Evolutionary conservation across 2,888 invertebrate species (phyloP), one percentile per base, ranked within the genome.

Genomic region (Plusia festucae): DNA sequence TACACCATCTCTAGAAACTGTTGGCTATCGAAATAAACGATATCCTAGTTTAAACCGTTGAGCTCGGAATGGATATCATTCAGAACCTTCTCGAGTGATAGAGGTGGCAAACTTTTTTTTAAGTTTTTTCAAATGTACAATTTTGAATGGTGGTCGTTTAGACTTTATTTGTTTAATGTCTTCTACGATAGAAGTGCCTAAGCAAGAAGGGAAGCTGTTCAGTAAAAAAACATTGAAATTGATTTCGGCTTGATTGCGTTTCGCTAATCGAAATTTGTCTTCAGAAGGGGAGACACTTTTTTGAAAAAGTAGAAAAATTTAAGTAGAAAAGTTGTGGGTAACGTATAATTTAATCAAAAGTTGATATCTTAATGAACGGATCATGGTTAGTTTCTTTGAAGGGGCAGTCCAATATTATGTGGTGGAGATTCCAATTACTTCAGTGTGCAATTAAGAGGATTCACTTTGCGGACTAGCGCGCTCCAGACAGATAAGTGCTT

Each of bases 361-460:
- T 86, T 83, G 61, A 82, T 83, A 85, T 83, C 81, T 83, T 85
- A 86, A 88, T 85, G 82, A 87, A 85, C 74, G 76, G 83, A 82
- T 82, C 74, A 78, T 70, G 74, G 75, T 72, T 81, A 81, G 81
- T 82, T 86, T 81, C 83, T 84, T 84, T 76, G 76, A 81, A 73
- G 69, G 66, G 68, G 70, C 74, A 68, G 65, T 73, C 76, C 82
- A 69, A 82, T 84, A 82, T 84, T 84, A 87, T 84, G 85, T 85
- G 84, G 82, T 68, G 82, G 82, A 83, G 84, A 82, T 84, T 88
- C 82, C 87, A 88, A 89, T 90, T 88, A 89, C 87, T 89, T 83
- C 76, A 71, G 80, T 75, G 82, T 83, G 84, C 86, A 90, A 90
- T 90, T 89, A 89, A 88, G 86, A 82, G 85, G 84, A 89, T 88